These are phyloP conservation scores for Pempheris klunzingeri DNA, from an alignment of 2,797 vertebrate genomes.

Conservation along the genomic window DNA sequence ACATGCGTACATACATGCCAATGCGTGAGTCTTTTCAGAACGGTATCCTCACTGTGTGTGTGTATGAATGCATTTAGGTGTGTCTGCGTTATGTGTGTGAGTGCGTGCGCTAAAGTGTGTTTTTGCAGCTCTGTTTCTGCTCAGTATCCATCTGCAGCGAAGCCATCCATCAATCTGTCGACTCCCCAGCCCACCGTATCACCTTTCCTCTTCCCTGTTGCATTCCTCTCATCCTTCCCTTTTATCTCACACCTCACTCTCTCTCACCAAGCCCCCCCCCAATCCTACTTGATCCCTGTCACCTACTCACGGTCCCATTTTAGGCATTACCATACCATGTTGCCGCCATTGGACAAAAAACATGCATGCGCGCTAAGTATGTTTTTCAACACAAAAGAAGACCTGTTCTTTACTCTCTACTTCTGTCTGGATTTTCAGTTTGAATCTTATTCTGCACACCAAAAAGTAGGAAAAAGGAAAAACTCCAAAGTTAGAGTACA, in stretches of 20 bases:
- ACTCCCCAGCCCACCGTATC: conserved; percentile 73
- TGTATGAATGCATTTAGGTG: not conserved
- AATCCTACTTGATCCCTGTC: conserved; percentile 64
- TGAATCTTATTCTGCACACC: not conserved
- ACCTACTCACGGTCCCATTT: conserved; percentile 59
- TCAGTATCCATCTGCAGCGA: conserved; percentile 72
- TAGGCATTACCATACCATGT: conserved; percentile 33
- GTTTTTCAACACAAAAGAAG: not conserved
- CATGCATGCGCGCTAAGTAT: not conserved
- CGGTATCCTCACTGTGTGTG: not conserved
- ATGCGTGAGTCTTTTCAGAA: conserved; percentile 22
- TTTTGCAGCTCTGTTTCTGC: conserved; percentile 72
- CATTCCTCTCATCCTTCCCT: conserved; percentile 77
- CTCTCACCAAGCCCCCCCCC: conserved; percentile 11
- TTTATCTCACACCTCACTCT: conserved; percentile 74
- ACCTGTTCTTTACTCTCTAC: not conserved
- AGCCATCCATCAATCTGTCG: conserved; percentile 83
- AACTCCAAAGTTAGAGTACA: conserved; percentile 9
- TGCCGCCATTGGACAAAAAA: conserved; percentile 32
- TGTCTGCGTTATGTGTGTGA: conserved; percentile 19
- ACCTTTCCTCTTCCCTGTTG: conserved; percentile 73
- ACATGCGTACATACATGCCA: conserved; percentile 1
- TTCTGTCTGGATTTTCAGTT: not conserved
- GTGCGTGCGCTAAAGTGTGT: conserved; percentile 43
- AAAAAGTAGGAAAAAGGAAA: conserved; percentile 8